phyloP scores from a whole-genome alignment of 2,113 vertebrate species.

The Mellivora capensis region DNA sequence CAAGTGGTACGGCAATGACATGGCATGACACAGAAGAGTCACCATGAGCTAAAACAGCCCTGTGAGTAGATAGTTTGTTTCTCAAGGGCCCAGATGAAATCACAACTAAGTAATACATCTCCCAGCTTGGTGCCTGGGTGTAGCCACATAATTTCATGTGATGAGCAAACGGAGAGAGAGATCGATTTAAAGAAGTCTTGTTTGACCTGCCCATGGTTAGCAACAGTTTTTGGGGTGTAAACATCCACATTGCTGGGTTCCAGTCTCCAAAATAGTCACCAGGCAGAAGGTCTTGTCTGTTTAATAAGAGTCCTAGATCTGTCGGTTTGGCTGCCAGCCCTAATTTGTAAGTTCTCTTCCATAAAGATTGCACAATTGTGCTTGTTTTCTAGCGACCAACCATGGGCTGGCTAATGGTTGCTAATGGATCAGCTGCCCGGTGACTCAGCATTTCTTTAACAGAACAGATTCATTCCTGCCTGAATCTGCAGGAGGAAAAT shows the following conservation, averaged over 20 bases:
- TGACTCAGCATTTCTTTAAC: constrained; percentile 7
- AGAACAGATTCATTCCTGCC: neutral
- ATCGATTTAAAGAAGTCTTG: neutral
- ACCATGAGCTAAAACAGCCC: neutral
- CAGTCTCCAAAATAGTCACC: neutral
- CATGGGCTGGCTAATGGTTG: neutral
- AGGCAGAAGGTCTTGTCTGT: neutral
- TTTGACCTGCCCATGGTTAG: neutral
- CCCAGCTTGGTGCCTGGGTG: neutral
- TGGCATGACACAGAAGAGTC: neutral
- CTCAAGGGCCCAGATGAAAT: neutral
- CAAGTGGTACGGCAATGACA: too few relatives aligned
- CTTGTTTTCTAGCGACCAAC: neutral
- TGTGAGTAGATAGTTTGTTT: neutral
- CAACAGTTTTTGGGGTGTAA: neutral
- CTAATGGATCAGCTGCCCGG: neutral
- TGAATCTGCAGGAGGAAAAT: neutral
- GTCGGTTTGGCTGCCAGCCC: neutral
- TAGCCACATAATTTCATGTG: neutral
- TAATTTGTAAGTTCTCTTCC: neutral
- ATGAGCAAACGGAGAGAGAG: neutral
- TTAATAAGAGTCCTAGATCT: constrained; percentile 23
- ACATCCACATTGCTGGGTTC: neutral
- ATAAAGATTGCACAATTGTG: neutral
- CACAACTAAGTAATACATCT: neutral